These are phyloP conservation scores for Elysia chlorotica DNA, from an alignment of 1,140 invertebrate genomes.

Conservation along the genomic window DNA sequence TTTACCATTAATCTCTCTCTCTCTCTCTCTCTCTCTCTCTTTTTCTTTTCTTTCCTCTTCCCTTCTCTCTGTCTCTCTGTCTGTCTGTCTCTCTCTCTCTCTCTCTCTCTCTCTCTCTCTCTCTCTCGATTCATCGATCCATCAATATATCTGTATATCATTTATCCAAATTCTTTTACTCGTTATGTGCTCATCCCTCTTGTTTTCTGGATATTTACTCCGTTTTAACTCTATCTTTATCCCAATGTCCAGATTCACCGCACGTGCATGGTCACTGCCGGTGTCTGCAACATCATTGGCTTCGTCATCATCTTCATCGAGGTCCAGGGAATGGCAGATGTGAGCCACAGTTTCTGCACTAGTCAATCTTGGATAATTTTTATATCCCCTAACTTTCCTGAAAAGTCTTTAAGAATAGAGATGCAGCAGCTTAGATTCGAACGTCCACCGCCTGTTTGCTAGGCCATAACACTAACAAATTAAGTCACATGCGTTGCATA, in stretches of 20 bases:
- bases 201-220: not conserved
- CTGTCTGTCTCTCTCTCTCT: not conserved
- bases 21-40: too few species aligned
- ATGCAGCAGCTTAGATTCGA: too few species aligned
- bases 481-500: too few species aligned
- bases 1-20: too few species aligned
- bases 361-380: too few species aligned
- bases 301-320: conserved; percentile 85
- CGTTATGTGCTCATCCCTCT: not conserved
- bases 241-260: conserved; percentile 79
- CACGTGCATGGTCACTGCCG: conserved; percentile 81
- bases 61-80: not conserved
- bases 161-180: not conserved
- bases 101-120: not conserved
- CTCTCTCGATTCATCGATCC: not conserved
- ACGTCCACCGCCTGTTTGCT: too few species aligned
- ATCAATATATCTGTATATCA: not conserved
- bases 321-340: conserved; percentile 73
- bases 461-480: too few species aligned
- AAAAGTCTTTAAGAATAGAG: too few species aligned
- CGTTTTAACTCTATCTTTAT: not conserved
- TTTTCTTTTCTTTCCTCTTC: not conserved
- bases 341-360: too few species aligned
- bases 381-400: too few species aligned
- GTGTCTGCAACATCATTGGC: conserved; percentile 76